A percentile compares a stretch with the other conserved stretches of the same genome.
These are phyloP conservation scores for Priocnemis perturbator DNA, from an alignment of 2,888 invertebrate genomes.

Conservation along the genomic window DNA sequence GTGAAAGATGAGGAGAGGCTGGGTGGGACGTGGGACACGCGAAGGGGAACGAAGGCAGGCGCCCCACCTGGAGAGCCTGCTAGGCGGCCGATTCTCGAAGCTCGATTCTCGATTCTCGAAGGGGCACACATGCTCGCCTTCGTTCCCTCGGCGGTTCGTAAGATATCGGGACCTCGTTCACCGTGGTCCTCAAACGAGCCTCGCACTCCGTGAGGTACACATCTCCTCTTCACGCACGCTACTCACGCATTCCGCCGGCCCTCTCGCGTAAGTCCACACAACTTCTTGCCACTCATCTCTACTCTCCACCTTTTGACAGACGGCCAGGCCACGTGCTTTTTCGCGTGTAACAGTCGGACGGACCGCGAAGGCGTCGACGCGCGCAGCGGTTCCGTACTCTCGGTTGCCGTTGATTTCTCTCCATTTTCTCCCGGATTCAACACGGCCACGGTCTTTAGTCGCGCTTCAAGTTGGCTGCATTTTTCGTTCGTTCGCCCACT, in stretches of 20 bases:
- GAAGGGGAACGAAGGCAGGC: conserved; percentile 31
- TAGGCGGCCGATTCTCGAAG: conserved; percentile 58
- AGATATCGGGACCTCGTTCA: conserved; percentile 73
- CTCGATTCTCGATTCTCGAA: conserved; percentile 64
- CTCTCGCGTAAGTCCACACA: conserved; percentile 29
- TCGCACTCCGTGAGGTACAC: conserved; percentile 73
- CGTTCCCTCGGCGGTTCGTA: conserved; percentile 62
- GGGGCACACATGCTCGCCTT: conserved; percentile 63
- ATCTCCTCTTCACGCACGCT: conserved; percentile 59
- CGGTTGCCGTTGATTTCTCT: conserved; percentile 1
- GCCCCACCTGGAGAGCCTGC: conserved; percentile 50
- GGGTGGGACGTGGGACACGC: conserved; percentile 49
- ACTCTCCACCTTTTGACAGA: background rate
- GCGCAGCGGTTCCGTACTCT: too few species aligned
- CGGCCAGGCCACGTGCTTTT: background rate
- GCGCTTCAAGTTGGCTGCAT: too few species aligned
- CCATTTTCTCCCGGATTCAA: background rate
- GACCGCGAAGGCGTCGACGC: background rate
- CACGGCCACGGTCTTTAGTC: too few species aligned
- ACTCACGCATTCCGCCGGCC: conserved; percentile 16
- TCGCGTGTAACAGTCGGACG: too few species aligned
- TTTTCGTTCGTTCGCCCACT: too few species aligned
- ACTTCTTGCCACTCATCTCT: conserved; percentile 1
- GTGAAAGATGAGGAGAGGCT: conserved; percentile 7
- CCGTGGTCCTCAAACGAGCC: conserved; percentile 73